Evolutionary conservation across 2,888 invertebrate genomes (phyloP).

Genomic region (Torymus texanus): DNA sequence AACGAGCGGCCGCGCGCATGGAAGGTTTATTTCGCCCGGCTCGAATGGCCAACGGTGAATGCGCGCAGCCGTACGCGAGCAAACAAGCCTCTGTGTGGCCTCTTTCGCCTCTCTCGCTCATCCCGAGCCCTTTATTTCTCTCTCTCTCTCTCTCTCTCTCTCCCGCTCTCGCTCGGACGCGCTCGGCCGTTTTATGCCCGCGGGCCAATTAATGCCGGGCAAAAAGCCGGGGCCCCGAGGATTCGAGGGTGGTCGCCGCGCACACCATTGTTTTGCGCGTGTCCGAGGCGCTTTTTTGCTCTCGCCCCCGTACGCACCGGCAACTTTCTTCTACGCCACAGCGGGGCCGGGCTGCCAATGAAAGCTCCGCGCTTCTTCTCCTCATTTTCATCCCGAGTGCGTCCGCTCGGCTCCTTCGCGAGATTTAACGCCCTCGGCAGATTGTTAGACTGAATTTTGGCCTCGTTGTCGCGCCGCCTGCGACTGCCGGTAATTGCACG

Average conservation of each 20-base stretch:
- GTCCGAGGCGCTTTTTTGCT: conserved; percentile 39
- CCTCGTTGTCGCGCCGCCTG: conserved; percentile 29
- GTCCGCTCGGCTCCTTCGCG: background rate
- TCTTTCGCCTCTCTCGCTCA: conserved; percentile 56
- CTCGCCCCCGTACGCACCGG: background rate
- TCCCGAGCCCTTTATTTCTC: conserved; percentile 43
- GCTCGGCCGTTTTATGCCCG: conserved; percentile 67
- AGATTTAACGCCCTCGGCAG: conserved; percentile 35
- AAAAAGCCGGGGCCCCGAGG: conserved; percentile 65
- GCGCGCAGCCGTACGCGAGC: conserved; percentile 60
- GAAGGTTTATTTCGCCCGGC: conserved; percentile 68
- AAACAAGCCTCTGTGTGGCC: conserved; percentile 56
- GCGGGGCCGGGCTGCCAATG: background rate
- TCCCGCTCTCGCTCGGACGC: conserved; percentile 56
- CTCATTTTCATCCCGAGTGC: conserved; percentile 23
- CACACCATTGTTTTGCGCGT: conserved; percentile 57
- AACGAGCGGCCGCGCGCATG: conserved; percentile 55
- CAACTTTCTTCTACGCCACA: background rate
- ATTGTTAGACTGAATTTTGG: conserved; percentile 37
- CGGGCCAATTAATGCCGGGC: conserved; percentile 71
- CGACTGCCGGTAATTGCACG: too few species aligned
- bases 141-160: conserved; percentile 56
- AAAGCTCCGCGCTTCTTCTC: background rate
- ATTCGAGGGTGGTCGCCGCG: conserved; percentile 71
- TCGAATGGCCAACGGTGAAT: conserved; percentile 26